These are phyloP conservation scores for Acleris cristana DNA, from an alignment of 2,888 invertebrate species.

Conservation along the genomic window DNA sequence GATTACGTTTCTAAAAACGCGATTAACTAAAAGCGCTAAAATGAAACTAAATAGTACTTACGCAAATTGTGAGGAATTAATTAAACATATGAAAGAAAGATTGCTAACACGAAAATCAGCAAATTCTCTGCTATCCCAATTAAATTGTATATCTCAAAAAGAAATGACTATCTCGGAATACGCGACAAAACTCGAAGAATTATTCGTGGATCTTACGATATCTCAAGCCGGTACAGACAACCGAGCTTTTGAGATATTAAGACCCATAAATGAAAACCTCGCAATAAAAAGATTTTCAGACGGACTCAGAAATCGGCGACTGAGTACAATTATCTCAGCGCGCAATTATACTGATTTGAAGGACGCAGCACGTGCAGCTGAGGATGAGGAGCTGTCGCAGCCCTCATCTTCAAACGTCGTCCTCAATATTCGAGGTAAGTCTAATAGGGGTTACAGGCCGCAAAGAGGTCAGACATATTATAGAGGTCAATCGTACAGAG, in stretches of 20 bases:
- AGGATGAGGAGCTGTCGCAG: constrained; percentile 29
- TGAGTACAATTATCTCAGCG: constrained; percentile 36
- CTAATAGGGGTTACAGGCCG: neutral
- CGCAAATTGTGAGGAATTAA: constrained; percentile 3
- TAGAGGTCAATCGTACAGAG: no score
- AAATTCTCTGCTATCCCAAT: constrained; percentile 20
- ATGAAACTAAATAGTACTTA: constrained; percentile 14
- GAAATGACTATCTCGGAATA: constrained; percentile 25
- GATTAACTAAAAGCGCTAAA: constrained; percentile 27
- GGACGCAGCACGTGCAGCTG: constrained; percentile 36
- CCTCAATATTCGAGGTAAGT: neutral
- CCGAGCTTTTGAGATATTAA: constrained; percentile 23
- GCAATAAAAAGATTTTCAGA: constrained; percentile 39
- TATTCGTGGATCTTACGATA: constrained; percentile 38
- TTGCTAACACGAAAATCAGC: constrained; percentile 26
- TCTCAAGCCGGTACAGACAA: constrained; percentile 34
- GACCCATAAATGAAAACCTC: constrained; percentile 38
- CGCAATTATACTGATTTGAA: constrained; percentile 24
- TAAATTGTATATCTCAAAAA: constrained; percentile 22
- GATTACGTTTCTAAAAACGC: constrained; percentile 35
- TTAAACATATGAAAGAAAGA: constrained; percentile 11
- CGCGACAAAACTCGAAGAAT: constrained; percentile 31
- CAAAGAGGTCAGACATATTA: no score
- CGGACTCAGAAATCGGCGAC: constrained; percentile 28
- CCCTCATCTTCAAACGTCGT: neutral